Evolutionary conservation across 2,797 vertebrate genomes (phyloP), one percentile per base, ranked within the genome.

Genomic region (Brachymystax lenok): DNA sequence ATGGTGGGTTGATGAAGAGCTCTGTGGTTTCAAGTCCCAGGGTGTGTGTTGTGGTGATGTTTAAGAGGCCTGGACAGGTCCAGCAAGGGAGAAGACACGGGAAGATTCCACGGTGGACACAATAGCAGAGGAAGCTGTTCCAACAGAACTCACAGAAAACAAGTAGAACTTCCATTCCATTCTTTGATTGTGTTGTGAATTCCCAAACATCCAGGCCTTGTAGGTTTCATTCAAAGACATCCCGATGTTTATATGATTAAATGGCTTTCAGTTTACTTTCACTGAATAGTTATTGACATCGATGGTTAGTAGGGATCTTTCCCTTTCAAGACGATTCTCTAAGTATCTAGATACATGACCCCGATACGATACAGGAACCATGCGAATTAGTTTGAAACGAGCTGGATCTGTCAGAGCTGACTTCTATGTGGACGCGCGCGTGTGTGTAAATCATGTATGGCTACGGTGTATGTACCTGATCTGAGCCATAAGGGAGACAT

Each of bases 71-170:
- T 74, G 78, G 56, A 76, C 79, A 27, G 74, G 73, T 54, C 76
- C 76, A 63, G 61, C 77, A 67, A 46, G 73, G 68, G n/a, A n/a
- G 74, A 64, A 80, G 79, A 84, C 80, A 86, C 70, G 54, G 79
- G 52, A 67, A 50, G 78, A 81, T 79, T 80, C 84, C 79, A 84
- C 71, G 76, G 74, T 76, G 73, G 77, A 74, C 80, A 74, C 76
- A 79, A 80, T 79, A 63, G 79, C 46, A 77, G 73, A 40, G 7
- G 35, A 40, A 40, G 71, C 67, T 81, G 73, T 40, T 76, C 69
- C 75, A 77, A 77, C 77, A 82, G 78, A 71, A 75, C 73, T 73
- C 35, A 74, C 80, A 80, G 82, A 77, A 82, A 84, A 80, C 74
- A 79, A 69, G 77, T 76, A 69, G 78, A 79, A 78, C 75, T 14